phyloP scores from a whole-genome alignment of 2,113 vertebrate species.

The Petrocephalus microphthalmus region DNA sequence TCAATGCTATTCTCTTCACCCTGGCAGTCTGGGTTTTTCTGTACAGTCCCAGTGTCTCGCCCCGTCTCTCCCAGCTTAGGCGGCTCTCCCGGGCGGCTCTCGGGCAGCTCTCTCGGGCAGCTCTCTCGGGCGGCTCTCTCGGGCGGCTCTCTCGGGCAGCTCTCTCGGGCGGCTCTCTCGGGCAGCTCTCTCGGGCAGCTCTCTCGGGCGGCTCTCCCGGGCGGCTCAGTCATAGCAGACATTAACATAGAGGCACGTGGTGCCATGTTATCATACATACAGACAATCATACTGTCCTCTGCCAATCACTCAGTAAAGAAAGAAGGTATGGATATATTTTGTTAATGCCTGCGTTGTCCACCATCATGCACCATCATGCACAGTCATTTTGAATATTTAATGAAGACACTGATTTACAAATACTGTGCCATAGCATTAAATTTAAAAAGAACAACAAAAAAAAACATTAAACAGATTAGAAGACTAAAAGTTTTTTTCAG shows the following conservation, averaged over 20 bases:
- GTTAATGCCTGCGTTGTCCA: background rate
- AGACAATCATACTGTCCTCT: background rate
- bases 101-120: too few species aligned
- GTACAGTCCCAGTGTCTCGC: conserved; percentile 43
- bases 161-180: too few species aligned
- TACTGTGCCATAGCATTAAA: background rate
- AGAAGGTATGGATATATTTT: background rate
- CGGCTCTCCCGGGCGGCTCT: conserved; percentile 50
- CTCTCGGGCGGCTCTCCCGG: too few species aligned
- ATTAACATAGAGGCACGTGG: conserved; percentile 20
- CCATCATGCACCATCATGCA: too few species aligned
- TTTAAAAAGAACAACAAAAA: background rate
- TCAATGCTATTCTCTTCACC: conserved; percentile 37
- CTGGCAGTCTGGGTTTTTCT: conserved; percentile 28
- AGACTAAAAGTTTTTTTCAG: background rate
- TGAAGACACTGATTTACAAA: background rate
- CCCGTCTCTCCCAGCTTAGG: conserved; percentile 45
- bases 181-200: too few species aligned
- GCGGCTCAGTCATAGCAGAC: conserved; percentile 47
- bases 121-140: too few species aligned
- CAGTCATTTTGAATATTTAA: background rate
- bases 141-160: too few species aligned
- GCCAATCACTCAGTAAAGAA: background rate
- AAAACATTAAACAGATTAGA: background rate
- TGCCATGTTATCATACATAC: background rate